These are phyloP conservation scores for Chrysotoxum bicinctum DNA, from an alignment of 2,888 invertebrate genomes.

Conservation along the genomic window DNA sequence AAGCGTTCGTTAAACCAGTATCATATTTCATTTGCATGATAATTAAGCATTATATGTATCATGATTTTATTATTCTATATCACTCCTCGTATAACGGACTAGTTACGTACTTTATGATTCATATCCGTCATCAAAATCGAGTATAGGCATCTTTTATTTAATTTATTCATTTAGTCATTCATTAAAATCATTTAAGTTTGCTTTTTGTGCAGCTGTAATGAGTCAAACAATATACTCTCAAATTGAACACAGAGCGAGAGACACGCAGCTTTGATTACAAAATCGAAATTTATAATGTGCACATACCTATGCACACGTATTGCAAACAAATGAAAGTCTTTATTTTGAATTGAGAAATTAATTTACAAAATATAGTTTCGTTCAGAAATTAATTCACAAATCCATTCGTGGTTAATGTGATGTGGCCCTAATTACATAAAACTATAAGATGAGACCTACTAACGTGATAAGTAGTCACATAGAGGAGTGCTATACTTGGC, in stretches of 20 bases:
- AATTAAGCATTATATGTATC: not conserved
- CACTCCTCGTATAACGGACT: not conserved
- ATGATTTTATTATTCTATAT: not conserved
- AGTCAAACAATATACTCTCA: not conserved
- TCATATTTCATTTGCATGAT: constrained; percentile 9
- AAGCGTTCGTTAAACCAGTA: not conserved
- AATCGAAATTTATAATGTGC: not conserved
- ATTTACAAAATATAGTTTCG: not conserved
- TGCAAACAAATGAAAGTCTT: not conserved
- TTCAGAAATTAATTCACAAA: not conserved
- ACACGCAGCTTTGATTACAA: not conserved
- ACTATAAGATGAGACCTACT: not conserved
- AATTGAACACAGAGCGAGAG: not conserved
- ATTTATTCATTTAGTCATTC: not conserved
- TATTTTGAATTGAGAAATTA: not conserved
- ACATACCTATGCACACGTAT: too few species aligned
- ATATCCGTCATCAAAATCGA: constrained; percentile 4
- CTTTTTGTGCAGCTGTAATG: not conserved
- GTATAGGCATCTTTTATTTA: not conserved
- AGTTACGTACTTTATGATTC: constrained; percentile 9
- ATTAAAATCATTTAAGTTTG: not conserved
- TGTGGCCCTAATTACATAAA: not conserved
- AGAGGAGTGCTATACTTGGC: not conserved
- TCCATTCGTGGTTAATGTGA: not conserved
- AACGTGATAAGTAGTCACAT: not conserved